A percentile compares a stretch with the other conserved stretches of the same genome.
phyloP scores from a whole-genome alignment of 1,140 invertebrate species.

The Metaphire vulgaris region DNA sequence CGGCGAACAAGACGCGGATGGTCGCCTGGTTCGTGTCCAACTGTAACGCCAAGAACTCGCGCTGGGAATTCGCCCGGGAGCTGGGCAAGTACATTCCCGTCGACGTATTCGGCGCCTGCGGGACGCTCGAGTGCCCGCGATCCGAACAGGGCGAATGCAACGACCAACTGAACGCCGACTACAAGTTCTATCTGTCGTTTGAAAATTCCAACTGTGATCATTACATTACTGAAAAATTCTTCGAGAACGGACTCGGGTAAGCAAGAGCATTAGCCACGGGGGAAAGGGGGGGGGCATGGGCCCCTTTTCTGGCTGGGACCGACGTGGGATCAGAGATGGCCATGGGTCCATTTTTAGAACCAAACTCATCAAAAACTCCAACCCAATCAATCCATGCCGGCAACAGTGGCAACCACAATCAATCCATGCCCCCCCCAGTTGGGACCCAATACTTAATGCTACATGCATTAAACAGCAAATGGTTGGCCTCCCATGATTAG shows the following conservation, averaged over 20 bases:
- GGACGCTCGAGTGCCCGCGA: conserved; percentile 46
- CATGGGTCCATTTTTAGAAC: too few species aligned
- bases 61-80: conserved; percentile 70
- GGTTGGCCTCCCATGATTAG: too few species aligned
- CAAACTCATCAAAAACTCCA: too few species aligned
- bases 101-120: conserved; percentile 87
- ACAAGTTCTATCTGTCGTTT: conserved; percentile 40
- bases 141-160: conserved; percentile 5
- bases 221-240: conserved; percentile 42
- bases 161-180: conserved; percentile 18
- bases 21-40: conserved; percentile 27
- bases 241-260: conserved; percentile 27
- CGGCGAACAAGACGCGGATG: conserved; percentile 6
- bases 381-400: too few species aligned
- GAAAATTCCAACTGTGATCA: conserved; percentile 40
- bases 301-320: too few species aligned
- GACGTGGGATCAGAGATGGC: too few species aligned
- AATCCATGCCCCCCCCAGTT: neutral
- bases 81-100: conserved; percentile 77
- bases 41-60: conserved; percentile 6
- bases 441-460: too few species aligned
- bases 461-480: too few species aligned
- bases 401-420: neutral
- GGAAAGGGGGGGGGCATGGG: neutral
- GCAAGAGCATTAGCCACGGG: neutral